A percentile compares a stretch with the other conserved stretches of the same genome.
phyloP scores from a whole-genome alignment of 2,888 invertebrate species.

The Laspeyria flexula region DNA sequence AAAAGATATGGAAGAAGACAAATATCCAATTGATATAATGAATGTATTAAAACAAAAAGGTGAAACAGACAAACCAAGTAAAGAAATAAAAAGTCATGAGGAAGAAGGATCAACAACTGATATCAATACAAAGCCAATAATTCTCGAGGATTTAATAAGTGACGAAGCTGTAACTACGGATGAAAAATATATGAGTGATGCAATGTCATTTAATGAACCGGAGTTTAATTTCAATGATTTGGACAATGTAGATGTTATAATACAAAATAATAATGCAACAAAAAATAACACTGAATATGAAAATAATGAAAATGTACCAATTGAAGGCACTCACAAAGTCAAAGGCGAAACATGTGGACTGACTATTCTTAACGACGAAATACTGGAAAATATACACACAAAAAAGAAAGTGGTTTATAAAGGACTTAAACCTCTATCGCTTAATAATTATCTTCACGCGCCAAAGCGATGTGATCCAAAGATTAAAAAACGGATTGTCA shows the following conservation, averaged over 20 bases:
- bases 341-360: conserved; percentile 14
- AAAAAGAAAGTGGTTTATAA: conserved; percentile 13
- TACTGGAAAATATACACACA: conserved; percentile 13
- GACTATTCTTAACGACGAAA: conserved; percentile 14
- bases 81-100: conserved; percentile 13
- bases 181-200: conserved; percentile 10
- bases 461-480: conserved; percentile 12
- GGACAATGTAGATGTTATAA: conserved; percentile 4
- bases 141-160: conserved; percentile 12
- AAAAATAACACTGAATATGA: conserved; percentile 12
- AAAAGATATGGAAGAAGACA: conserved; percentile 10
- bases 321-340: conserved; percentile 13
- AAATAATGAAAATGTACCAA: conserved; percentile 5
- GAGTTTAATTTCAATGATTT: conserved; percentile 6
- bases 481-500: conserved; percentile 11
- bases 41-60: background rate
- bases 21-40: background rate
- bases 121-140: conserved; percentile 14
- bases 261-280: conserved; percentile 10
- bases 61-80: conserved; percentile 7
- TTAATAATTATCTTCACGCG: conserved; percentile 11
- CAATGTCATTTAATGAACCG: conserved; percentile 10
- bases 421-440: conserved; percentile 12
- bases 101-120: conserved; percentile 14
- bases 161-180: conserved; percentile 11